A percentile compares a stretch with the other conserved stretches of the same genome.
Conservation (phyloP, 2,888 invertebrate species). For the Dromius quadrimaculatus region DNA sequence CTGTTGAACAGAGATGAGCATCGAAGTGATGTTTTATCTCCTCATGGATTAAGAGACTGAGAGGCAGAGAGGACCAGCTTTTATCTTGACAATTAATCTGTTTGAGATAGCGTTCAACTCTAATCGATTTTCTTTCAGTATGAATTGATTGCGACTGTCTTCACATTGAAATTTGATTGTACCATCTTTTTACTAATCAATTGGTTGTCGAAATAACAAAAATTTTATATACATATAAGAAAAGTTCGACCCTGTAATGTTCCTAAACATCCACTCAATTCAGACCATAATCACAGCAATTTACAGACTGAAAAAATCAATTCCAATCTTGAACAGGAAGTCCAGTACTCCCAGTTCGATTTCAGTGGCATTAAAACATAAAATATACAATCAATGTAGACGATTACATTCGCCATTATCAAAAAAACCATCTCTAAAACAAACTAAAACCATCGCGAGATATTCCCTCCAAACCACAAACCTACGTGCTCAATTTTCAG, state of each 20-base stretch:
- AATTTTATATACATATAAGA: not conserved
- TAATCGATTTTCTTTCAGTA: no score
- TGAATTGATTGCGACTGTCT: no score
- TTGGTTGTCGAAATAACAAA: not conserved
- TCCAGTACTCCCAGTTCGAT: not conserved
- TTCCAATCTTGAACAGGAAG: conserved; percentile 33
- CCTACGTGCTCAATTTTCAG: conserved; percentile 41
- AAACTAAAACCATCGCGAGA: not conserved
- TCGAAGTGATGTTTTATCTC: conserved; percentile 13
- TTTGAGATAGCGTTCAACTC: no score
- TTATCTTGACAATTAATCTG: conserved; percentile 31
- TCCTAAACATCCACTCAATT: conserved; percentile 25
- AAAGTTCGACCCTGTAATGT: not conserved
- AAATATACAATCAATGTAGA: conserved; percentile 31
- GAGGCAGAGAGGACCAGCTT: not conserved
- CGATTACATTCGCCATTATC: conserved; percentile 9
- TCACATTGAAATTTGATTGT: no score
- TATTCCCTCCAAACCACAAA: conserved; percentile 8
- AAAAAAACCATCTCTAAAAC: conserved; percentile 1
- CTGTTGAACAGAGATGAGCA: not conserved
- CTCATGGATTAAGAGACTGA: not conserved
- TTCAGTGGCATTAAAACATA: conserved; percentile 15
- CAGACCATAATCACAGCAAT: conserved; percentile 1
- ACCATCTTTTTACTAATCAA: no score
- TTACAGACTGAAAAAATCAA: conserved; percentile 17